Evolutionary conservation across 2,797 vertebrate species (phyloP).

Genomic region (Paguma larvata): DNA sequence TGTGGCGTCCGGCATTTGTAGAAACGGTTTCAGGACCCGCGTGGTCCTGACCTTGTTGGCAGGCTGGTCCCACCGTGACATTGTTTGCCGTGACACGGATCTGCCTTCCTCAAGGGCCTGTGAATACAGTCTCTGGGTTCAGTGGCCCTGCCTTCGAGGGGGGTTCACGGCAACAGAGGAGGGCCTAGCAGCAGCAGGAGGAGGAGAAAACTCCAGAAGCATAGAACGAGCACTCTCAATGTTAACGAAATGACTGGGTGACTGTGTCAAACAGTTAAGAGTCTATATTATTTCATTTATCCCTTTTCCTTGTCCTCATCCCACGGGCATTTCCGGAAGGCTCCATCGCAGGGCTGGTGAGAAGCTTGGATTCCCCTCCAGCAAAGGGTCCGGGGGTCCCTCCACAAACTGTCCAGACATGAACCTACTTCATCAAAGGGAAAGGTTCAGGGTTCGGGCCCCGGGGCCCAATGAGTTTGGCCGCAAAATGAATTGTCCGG

Average conservation of each 20-base stretch:
- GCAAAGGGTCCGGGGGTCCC: background rate
- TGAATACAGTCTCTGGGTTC: background rate
- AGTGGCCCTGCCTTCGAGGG: background rate
- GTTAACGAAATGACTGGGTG: background rate
- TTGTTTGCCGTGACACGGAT: too few species aligned
- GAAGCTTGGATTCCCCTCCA: background rate
- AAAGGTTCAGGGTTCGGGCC: background rate
- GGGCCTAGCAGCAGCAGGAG: background rate
- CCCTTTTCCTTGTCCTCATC: background rate
- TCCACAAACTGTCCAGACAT: too few species aligned
- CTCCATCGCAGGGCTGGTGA: fast-evolving
- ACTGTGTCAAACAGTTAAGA: background rate
- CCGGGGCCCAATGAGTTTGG: fast-evolving
- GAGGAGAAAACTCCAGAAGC: background rate
- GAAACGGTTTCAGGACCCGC: too few species aligned
- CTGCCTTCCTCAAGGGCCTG: background rate
- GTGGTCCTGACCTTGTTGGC: background rate
- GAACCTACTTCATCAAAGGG: background rate
- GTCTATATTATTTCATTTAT: background rate
- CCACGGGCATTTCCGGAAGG: background rate
- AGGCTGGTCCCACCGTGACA: background rate
- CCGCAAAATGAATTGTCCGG: too few species aligned
- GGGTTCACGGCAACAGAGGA: background rate
- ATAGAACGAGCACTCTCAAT: background rate
- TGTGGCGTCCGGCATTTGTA: background rate